These are phyloP conservation scores for Coptodon rendalli DNA, from an alignment of 2,113 vertebrate genomes.

Conservation along the genomic window DNA sequence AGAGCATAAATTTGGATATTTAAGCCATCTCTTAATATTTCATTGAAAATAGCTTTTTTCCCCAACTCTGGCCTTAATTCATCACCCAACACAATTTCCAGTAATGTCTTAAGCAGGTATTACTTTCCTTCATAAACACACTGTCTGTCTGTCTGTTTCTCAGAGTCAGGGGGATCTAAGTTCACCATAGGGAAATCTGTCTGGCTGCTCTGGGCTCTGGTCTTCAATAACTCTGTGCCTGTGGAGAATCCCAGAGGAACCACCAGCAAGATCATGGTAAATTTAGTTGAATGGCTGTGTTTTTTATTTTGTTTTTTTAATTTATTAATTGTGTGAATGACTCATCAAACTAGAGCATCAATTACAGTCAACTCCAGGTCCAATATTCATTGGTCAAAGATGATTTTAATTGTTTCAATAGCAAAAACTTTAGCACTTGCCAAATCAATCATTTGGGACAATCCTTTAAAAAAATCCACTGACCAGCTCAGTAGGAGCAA, in stretches of 20 bases:
- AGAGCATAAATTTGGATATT: not conserved
- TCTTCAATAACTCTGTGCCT: conserved; percentile 94
- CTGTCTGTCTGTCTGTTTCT: not conserved
- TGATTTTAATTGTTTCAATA: not conserved
- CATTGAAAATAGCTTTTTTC: rapidly evolving
- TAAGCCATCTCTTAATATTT: not conserved
- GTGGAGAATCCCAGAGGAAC: conserved; percentile 92
- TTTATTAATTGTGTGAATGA: not conserved
- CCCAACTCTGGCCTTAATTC: not conserved
- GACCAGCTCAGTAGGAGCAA: not conserved
- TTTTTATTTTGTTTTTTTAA: rapidly evolving
- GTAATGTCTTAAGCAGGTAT: not conserved
- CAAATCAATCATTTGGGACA: not conserved
- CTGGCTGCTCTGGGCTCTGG: conserved; percentile 85
- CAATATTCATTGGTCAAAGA: not conserved
- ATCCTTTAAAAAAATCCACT: not conserved
- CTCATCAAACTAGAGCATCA: not conserved
- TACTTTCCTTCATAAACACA: not conserved
- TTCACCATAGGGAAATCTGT: conserved; percentile 94
- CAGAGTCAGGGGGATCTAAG: conserved; percentile 79
- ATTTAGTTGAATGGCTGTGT: not conserved
- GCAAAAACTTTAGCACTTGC: not conserved
- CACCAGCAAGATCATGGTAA: conserved; percentile 94
- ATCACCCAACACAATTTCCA: not conserved
- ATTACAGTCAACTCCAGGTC: not conserved